phyloP scores from a whole-genome alignment of 2,113 vertebrate genomes.

The Hirundichthys speculiger region DNA sequence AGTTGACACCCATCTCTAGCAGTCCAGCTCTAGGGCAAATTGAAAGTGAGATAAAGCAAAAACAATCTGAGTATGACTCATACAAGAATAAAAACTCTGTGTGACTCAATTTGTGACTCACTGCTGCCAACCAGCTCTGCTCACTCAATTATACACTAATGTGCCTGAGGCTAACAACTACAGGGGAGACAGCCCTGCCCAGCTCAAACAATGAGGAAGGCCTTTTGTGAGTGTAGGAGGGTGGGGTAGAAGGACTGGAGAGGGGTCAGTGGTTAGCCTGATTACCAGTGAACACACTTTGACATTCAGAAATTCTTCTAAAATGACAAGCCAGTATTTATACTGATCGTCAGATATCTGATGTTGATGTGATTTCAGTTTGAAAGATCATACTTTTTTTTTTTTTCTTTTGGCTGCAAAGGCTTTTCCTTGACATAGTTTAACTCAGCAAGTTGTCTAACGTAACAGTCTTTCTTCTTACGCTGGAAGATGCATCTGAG shows the following conservation, averaged over 20 bases:
- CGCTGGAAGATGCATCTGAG: not conserved
- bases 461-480: not conserved
- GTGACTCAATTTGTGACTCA: slow-evolving; percentile 80
- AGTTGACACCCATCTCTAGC: slow-evolving; percentile 40
- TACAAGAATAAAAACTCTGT: slow-evolving; percentile 79
- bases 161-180: slow-evolving; percentile 57
- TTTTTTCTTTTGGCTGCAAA: not conserved
- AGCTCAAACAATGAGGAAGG: slow-evolving; percentile 52
- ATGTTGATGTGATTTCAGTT: not conserved
- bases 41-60: slow-evolving; percentile 78
- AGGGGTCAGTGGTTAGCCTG: slow-evolving; percentile 43
- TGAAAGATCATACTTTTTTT: not conserved
- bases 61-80: slow-evolving; percentile 82
- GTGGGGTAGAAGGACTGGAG: slow-evolving; percentile 10
- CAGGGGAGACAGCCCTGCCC: slow-evolving; percentile 67
- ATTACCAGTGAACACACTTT: slow-evolving; percentile 53
- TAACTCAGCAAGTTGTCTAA: too few relatives aligned
- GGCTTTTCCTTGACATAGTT: not conserved
- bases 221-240: slow-evolving; percentile 30
- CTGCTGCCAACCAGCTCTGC: slow-evolving; percentile 76
- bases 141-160: slow-evolving; percentile 56
- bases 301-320: slow-evolving; percentile 62
- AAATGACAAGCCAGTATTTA: slow-evolving; percentile 14
- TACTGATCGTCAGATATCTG: slow-evolving; percentile 7
- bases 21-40: slow-evolving; percentile 42